Conservation (phyloP, 2,888 invertebrate genomes). For the Meta bourneti region DNA sequence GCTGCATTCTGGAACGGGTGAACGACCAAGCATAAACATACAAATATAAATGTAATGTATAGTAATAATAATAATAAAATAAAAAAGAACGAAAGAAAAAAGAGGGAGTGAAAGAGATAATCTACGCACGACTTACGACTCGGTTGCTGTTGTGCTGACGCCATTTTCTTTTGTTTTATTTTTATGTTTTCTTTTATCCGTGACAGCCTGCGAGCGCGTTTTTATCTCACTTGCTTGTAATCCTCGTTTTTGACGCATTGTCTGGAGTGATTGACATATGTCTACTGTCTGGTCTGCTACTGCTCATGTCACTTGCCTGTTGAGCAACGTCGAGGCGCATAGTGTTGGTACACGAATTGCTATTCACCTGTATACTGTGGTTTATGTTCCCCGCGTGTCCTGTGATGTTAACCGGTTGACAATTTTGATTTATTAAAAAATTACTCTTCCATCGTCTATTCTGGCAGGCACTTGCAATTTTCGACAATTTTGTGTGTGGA, state of each 20-base stretch:
- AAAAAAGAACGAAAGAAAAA: slow-evolving; percentile 25
- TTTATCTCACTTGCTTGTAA: slow-evolving; percentile 44
- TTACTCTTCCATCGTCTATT: too few relatives aligned
- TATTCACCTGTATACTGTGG: too few relatives aligned
- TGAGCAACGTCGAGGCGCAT: too few relatives aligned
- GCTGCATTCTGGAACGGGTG: slow-evolving; percentile 45
- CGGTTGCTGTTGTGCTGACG: slow-evolving; percentile 2
- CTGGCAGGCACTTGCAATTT: too few relatives aligned
- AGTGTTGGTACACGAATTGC: too few relatives aligned
- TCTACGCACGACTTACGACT: slow-evolving; percentile 54
- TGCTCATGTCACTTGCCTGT: too few relatives aligned
- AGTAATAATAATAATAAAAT: slow-evolving; percentile 47
- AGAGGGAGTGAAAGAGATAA: background rate
- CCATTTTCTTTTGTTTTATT: slow-evolving; percentile 32
- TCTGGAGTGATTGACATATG: slow-evolving; percentile 39
- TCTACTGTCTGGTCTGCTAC: slow-evolving; percentile 7
- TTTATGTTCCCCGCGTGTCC: too few relatives aligned
- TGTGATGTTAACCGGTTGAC: too few relatives aligned
- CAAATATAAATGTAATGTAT: background rate
- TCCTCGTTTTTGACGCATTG: slow-evolving; percentile 21
- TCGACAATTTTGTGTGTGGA: too few relatives aligned
- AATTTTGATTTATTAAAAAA: too few relatives aligned
- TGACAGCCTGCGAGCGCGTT: slow-evolving; percentile 9
- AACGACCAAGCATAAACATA: slow-evolving; percentile 51
- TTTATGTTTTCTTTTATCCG: slow-evolving; percentile 9